Evolutionary conservation across 92 coral and sea anemone species (phyloP), one percentile per base, ranked within the genome.

Genomic region (Umimayanthus kanabou): DNA sequence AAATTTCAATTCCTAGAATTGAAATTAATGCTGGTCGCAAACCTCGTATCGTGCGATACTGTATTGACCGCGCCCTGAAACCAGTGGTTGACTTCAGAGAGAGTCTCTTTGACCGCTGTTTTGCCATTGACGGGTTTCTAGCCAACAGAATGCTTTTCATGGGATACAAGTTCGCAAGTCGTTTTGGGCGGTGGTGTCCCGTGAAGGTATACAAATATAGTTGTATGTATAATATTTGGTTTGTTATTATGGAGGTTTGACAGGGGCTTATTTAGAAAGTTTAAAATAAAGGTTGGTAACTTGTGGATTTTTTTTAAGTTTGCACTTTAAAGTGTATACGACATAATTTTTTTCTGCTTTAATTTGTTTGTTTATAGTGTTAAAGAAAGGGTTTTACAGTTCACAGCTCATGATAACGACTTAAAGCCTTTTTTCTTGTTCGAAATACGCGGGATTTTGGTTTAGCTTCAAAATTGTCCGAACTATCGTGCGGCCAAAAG

Each of bases 151-250:
- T 97, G 99, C 93, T 97, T 30, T 82, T 87, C 28, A 92, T 71
- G 82, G 99, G 99, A 16, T 97, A 95, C 88, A 97, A 95, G 79
- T 97, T 92, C 64, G 96, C 97, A n/a, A 97, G 99, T 80, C 92
- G 98, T 73, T 97, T 97, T 90, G 99, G 99, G 37, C 89, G 96
- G 61, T 97, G 99, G 99, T 97, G 99, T 72, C 99, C 99, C 1
- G 98, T 97, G 43, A 93, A 97, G 98, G 99, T 97, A 90, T 97
- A 90, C 79, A 50, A 20, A 26, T 11, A 5, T 61, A 61, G 25
- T 22, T 61, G 67, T 22, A 50, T 50, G 10, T 50, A 61, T n/a
- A 61, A 61, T 4, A 16, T 4, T 61, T 61, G 67, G 23, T 18
- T 58, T 58, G n/a, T 58, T 58, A 18, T 58, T 58, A 0, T 22